These are phyloP conservation scores for Solea solea DNA, from an alignment of 2,113 vertebrate genomes.

Conservation along the genomic window DNA sequence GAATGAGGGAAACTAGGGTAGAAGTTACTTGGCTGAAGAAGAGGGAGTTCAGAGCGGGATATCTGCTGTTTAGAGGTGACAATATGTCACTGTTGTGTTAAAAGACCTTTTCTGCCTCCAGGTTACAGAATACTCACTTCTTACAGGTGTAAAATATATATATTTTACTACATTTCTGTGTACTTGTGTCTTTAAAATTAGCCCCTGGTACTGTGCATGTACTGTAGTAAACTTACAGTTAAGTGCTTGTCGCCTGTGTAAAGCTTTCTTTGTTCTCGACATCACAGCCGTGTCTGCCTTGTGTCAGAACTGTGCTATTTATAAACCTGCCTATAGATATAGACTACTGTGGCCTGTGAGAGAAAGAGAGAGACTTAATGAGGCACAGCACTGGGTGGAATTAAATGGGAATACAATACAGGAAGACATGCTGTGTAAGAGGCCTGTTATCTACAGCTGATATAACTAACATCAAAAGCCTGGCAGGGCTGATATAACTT, in stretches of 20 bases:
- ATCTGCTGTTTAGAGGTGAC: too few species aligned
- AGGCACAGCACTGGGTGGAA: background rate
- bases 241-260: background rate
- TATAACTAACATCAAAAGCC: constrained; percentile 34
- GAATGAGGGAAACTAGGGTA: too few species aligned
- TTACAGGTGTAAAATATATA: too few species aligned
- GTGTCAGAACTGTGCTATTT: background rate
- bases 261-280: background rate
- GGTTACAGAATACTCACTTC: too few species aligned
- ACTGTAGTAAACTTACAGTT: background rate
- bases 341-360: constrained; percentile 5
- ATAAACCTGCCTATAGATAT: background rate
- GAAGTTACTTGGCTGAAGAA: too few species aligned
- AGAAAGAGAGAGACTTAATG: constrained; percentile 3
- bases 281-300: background rate
- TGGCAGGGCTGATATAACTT: constrained; percentile 11
- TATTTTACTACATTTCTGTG: too few species aligned
- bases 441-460: constrained; percentile 36
- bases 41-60: too few species aligned
- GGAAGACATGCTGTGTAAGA: constrained; percentile 13
- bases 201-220: background rate
- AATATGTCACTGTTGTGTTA: too few species aligned
- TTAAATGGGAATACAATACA: constrained; percentile 4
- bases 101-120: background rate
- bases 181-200: too few species aligned